Evolutionary conservation across 1,140 invertebrate genomes (phyloP).

Genomic region (Sitodiplosis mosellana): DNA sequence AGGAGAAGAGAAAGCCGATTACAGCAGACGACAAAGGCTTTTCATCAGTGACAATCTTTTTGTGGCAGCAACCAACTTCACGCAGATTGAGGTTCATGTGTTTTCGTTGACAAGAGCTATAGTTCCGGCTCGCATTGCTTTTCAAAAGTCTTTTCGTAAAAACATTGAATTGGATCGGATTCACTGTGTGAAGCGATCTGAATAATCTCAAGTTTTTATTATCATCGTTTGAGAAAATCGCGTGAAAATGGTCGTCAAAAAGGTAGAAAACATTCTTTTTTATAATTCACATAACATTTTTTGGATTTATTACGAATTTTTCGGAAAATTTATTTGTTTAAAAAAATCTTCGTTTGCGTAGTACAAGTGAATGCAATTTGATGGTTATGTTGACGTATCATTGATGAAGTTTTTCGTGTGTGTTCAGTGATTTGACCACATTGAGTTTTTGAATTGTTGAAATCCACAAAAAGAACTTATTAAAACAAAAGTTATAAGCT

Average conservation of each 20-base stretch:
- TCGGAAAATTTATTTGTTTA: not conserved
- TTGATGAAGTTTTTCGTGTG: not conserved
- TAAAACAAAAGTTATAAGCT: no score
- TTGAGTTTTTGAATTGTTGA: not conserved
- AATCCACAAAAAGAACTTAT: no score
- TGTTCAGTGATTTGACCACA: not conserved
- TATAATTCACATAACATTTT: not conserved
- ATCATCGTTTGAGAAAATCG: not conserved
- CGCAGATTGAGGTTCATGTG: no score
- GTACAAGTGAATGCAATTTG: not conserved
- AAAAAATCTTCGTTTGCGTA: not conserved
- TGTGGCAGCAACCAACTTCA: no score
- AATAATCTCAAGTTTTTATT: not conserved
- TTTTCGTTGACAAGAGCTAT: no score
- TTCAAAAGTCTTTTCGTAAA: no score
- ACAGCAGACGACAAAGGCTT: no score
- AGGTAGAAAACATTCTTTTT: slow-evolving; percentile 11
- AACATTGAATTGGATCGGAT: no score
- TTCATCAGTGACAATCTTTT: no score
- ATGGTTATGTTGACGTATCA: not conserved
- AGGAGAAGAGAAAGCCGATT: no score
- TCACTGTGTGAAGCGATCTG: no score
- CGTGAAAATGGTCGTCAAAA: slow-evolving; percentile 25
- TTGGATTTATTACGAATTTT: not conserved
- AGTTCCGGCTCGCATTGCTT: no score